phyloP scores from a whole-genome alignment of 2,888 invertebrate genomes.

The Thalpophila matura region DNA sequence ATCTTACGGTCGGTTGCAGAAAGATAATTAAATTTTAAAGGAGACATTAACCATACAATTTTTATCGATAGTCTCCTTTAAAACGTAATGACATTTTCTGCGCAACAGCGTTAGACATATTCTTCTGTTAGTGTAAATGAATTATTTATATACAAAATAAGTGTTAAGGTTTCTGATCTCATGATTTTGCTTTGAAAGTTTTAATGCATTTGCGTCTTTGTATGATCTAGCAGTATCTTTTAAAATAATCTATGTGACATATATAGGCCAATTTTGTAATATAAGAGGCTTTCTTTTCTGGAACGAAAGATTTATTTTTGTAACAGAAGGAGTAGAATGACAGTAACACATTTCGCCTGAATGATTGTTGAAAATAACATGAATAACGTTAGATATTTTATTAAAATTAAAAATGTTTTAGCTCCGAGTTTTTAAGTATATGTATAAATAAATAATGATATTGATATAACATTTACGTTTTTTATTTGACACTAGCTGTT shows the following conservation, averaged over 20 bases:
- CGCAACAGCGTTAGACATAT: no score
- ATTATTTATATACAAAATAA: background rate
- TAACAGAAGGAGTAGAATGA: conserved; percentile 77
- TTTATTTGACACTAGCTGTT: conserved; percentile 40
- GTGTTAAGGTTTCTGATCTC: conserved; percentile 41
- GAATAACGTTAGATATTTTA: conserved; percentile 81
- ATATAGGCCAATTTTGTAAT: conserved; percentile 57
- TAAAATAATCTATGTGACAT: conserved; percentile 41
- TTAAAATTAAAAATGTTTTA: conserved; percentile 85
- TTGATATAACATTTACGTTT: conserved; percentile 72
- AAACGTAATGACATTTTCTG: no score
- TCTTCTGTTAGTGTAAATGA: background rate
- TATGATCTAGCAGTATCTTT: conserved; percentile 55
- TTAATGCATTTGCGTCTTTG: conserved; percentile 46
- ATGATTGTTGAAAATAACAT: conserved; percentile 78
- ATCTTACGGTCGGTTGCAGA: no score
- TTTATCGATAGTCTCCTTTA: no score
- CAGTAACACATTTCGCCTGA: conserved; percentile 69
- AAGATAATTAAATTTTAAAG: no score
- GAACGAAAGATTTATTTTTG: conserved; percentile 84
- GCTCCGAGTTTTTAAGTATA: conserved; percentile 85
- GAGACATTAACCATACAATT: no score
- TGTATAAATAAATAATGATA: conserved; percentile 83
- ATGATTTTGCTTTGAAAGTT: conserved; percentile 12
- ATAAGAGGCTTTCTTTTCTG: conserved; percentile 66